Evolutionary conservation across 2,797 vertebrate species (phyloP), one percentile per base, ranked within the genome.

Genomic region (Chanos chanos): DNA sequence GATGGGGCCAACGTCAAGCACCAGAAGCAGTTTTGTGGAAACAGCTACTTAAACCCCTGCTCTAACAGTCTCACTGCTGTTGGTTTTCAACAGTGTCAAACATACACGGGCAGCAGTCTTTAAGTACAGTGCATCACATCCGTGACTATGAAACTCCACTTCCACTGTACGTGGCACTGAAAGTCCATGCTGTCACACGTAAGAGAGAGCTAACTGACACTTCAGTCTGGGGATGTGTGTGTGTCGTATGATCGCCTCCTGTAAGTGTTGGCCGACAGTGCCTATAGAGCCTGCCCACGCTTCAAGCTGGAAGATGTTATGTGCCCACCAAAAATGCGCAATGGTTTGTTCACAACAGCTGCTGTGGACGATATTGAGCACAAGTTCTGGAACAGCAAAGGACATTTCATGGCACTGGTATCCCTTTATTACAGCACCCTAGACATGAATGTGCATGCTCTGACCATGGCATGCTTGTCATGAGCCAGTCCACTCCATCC

Each of bases 331-430:
- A 39, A 50, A 9, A 10, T 61, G 22, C 13, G 58, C 8, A 5
- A 49, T 22, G 50, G 50, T 10, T 28, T 62, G 18, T 62, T 62
- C 25, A 62, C 59, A 62, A 62, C 57, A 44, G 57, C 25, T 30
- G 57, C 57, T 12, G 59, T 53, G 59, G 43, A 61, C 31, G 61
- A 62, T 21, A 39, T 52, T 15, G 59, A 53, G 59, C 59, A 52
- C 19, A 52, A 54, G 33, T 24, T 39, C 51, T 39, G 33, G 10
- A 54, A 39, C 51, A 54, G 34, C 51, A 19, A 39, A 54, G 22
- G 51, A 54, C 22, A n/a, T n/a, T n/a, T n/a, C n/a, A n/a, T n/a
- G n/a, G n/a, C n/a, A n/a, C n/a, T n/a, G n/a, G n/a, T n/a, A n/a
- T n/a, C n/a, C n/a, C n/a, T n/a, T n/a, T n/a, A n/a, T n/a, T n/a